Conservation (phyloP, 2,113 vertebrate species). For the Ariopsis seemanni region DNA sequence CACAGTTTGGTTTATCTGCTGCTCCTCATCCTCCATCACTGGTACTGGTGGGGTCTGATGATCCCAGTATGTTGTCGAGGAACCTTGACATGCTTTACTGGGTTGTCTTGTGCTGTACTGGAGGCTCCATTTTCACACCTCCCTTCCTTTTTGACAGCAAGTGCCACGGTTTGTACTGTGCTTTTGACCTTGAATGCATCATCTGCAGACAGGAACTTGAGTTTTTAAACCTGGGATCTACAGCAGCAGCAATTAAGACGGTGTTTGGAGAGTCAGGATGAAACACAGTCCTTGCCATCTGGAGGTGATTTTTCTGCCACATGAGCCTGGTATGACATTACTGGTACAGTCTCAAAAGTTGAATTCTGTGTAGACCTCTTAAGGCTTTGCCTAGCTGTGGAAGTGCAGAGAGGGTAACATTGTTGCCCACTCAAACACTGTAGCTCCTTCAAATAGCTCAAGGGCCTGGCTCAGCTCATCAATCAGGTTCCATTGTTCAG, state of each 20-base stretch:
- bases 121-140: neutral
- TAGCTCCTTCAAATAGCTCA: conserved; percentile 16
- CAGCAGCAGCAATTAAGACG: conserved; percentile 38
- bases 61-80: neutral
- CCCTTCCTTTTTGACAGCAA: too few relatives aligned
- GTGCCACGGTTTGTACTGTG: too few relatives aligned
- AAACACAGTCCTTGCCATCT: neutral
- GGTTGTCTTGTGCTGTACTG: neutral
- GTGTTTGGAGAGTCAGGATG: neutral
- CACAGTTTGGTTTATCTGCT: conserved; percentile 31
- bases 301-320: conserved; percentile 31
- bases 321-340: conserved; percentile 31
- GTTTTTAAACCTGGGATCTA: conserved; percentile 47
- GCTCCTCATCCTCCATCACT: conserved; percentile 25
- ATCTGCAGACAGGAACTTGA: conserved; percentile 37
- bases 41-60: neutral
- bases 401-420: conserved; percentile 44
- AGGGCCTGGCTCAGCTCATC: conserved; percentile 14
- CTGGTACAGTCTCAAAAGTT: conserved; percentile 34
- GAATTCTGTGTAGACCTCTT: conserved; percentile 25
- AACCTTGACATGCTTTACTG: neutral
- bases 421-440: conserved; percentile 36
- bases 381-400: conserved; percentile 37
- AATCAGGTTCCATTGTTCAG: conserved; percentile 45
- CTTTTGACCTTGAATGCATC: too few relatives aligned